Evolutionary conservation across 2,888 invertebrate genomes (phyloP), one percentile per base, ranked within the genome.

Genomic region (Patella ulyssiponensis): DNA sequence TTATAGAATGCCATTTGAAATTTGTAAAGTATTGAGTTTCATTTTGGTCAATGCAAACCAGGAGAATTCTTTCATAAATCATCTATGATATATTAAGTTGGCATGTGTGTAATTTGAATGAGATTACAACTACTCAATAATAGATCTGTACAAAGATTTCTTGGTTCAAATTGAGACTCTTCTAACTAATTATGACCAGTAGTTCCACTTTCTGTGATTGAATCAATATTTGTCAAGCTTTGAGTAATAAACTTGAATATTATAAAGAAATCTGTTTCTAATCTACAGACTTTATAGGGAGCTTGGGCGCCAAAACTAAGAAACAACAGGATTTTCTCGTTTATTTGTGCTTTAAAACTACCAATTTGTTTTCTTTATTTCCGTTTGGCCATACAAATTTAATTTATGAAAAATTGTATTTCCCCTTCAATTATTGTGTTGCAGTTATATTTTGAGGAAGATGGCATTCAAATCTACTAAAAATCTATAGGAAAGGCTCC

Each of bases 141-240:
- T 11, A 64, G 64, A 64, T 64, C 23, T 64, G 20, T 64, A 64
- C 64, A 23, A 12, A 64, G 64, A 64, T 64, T 64, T 64, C 64
- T 23, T 11, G 23, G 64, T 64, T 64, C 64, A 64, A 64, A 23
- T 64, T 64, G 64, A 64, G 20, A n/a, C 23, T 64, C 64, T 23
- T 64, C 23, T 64, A 64, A 64, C 64, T 23, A 64, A 64, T 64
- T 64, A 64, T 23, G 64, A 14, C 64, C 23, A 20, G 64, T 64
- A 64, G 20, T 64, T 20, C 64, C 23, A 44, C 44, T 44, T 44
- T 44, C 44, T 44, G 44, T 44, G 44, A 44, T 44, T 44, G 23
- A 64, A 64, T 64, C 64, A 64, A 64, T 64, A 64, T 64, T 64
- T 64, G 23, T 23, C 20, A 23, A 64, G 64, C 64, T 14, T 64